A percentile compares a stretch with the other conserved stretches of the same genome.
Conservation (phyloP, 1,140 invertebrate species). For the Periplaneta americana region DNA sequence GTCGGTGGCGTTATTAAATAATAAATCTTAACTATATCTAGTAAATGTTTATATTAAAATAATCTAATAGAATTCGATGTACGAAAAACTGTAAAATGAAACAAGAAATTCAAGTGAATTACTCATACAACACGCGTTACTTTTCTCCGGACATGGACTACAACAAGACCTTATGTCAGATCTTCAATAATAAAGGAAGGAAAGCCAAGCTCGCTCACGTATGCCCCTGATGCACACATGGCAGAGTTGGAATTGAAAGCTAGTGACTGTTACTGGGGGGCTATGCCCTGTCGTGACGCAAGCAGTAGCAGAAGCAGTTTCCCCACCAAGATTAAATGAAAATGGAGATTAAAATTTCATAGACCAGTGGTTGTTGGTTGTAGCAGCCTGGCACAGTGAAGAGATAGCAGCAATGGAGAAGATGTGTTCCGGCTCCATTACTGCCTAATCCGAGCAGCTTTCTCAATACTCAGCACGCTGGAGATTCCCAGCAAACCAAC, state of each 20-base stretch:
- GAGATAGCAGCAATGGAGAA: not conserved
- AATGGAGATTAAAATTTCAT: slow-evolving; percentile 18
- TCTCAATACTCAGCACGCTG: too few relatives aligned
- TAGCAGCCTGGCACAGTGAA: not conserved
- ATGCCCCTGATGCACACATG: not conserved
- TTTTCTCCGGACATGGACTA: too few relatives aligned
- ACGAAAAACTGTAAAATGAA: too few relatives aligned
- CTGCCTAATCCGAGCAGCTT: not conserved
- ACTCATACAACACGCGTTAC: too few relatives aligned
- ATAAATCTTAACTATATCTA: too few relatives aligned
- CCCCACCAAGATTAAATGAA: slow-evolving; percentile 12
- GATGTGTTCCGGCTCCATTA: not conserved
- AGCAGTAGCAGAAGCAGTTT: not conserved
- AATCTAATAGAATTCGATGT: too few relatives aligned
- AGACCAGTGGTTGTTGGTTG: not conserved
- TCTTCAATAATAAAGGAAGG: too few relatives aligned
- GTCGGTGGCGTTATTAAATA: too few relatives aligned
- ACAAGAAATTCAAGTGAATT: too few relatives aligned
- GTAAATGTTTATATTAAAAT: too few relatives aligned
- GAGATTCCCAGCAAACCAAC: too few relatives aligned
- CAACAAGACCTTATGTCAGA: too few relatives aligned
- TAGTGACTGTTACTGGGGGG: not conserved
- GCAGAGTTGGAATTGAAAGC: not conserved
- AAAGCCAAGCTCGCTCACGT: not conserved
- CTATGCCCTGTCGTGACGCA: not conserved